Conservation (phyloP, 2,888 invertebrate genomes). For the Eupeodes luniger region DNA sequence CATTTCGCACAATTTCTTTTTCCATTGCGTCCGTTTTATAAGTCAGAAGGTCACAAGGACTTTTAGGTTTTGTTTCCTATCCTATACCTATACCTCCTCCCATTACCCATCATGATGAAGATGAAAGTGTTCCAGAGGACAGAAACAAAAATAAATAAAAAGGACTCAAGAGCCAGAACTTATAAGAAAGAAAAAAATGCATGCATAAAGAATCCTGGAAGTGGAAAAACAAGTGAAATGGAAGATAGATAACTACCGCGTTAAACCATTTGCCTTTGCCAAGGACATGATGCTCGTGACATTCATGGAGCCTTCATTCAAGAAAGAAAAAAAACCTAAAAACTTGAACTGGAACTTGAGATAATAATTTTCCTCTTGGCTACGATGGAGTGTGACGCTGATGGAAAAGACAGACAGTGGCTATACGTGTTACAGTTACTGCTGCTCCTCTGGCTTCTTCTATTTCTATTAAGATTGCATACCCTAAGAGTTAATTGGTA, state of each 20-base stretch:
- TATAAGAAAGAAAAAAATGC: background rate
- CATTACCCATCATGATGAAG: background rate
- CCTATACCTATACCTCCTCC: background rate
- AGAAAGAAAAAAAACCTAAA: background rate
- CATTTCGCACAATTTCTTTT: conserved; percentile 30
- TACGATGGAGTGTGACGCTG: background rate
- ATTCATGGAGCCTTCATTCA: conserved; percentile 28
- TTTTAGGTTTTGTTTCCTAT: background rate
- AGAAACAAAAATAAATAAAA: background rate
- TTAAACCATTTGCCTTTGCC: conserved; percentile 26
- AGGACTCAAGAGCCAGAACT: background rate
- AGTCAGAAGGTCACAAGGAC: conserved; percentile 28
- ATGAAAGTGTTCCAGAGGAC: conserved; percentile 19
- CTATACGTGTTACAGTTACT: background rate
- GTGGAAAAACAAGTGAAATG: conserved; percentile 41
- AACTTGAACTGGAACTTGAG: conserved; percentile 9
- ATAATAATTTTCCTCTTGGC: conserved; percentile 32
- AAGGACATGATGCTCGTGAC: conserved; percentile 30
- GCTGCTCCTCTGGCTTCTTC: background rate
- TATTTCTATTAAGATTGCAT: background rate
- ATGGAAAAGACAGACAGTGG: background rate
- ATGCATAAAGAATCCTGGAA: conserved; percentile 22
- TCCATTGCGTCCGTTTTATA: conserved; percentile 32
- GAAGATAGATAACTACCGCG: conserved; percentile 37
- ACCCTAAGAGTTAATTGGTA: conserved; percentile 18